Conservation (phyloP, 1,140 invertebrate genomes). For the Aphis craccivora region DNA sequence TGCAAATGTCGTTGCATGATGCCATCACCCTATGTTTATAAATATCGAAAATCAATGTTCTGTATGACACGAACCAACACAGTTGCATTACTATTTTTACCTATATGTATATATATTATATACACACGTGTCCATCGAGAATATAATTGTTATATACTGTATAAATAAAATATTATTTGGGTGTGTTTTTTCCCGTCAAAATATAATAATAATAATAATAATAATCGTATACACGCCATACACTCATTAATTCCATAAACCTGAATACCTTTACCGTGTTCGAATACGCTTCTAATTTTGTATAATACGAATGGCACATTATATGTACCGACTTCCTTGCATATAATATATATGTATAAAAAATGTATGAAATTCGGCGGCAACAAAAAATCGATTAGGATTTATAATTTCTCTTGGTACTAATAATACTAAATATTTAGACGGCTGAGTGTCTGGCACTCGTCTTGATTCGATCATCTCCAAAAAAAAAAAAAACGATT, state of each 20-base stretch:
- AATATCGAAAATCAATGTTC: neutral
- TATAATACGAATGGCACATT: neutral
- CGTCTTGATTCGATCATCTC: neutral
- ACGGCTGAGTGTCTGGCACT: neutral
- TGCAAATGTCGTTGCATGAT: too few relatives aligned
- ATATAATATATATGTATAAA: neutral
- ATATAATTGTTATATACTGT: neutral
- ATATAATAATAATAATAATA: neutral
- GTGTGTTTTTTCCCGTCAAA: neutral
- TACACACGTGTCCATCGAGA: neutral
- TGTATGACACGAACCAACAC: neutral
- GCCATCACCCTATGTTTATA: too few relatives aligned
- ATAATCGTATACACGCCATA: neutral
- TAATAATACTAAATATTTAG: neutral
- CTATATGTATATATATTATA: too few relatives aligned
- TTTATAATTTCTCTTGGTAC: neutral
- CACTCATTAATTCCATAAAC: neutral
- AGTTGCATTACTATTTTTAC: neutral
- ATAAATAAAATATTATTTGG: constrained; percentile 4
- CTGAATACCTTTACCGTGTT: neutral
- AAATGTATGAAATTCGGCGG: neutral
- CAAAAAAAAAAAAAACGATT: neutral
- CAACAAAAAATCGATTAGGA: neutral
- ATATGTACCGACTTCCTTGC: neutral
- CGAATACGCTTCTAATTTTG: neutral